phyloP scores from a whole-genome alignment of 2,888 invertebrate species.

The Acleris holmiana region DNA sequence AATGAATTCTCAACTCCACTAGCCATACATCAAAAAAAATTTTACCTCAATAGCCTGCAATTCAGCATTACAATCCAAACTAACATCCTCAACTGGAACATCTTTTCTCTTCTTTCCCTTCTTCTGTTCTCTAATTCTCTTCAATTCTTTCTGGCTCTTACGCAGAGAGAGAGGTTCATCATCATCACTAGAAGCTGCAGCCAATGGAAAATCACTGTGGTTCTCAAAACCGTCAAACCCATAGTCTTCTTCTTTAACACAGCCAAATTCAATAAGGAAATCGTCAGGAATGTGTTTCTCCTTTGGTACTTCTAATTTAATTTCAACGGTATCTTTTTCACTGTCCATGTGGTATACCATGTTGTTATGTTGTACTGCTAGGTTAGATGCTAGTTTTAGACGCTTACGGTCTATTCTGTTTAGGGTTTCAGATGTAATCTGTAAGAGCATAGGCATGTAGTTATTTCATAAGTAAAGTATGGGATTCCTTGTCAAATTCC shows the following conservation, averaged over 20 bases:
- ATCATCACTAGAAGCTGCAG: conserved; percentile 56
- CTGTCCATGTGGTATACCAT: conserved; percentile 35
- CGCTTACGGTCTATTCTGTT: conserved; percentile 45
- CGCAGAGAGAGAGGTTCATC: conserved; percentile 66
- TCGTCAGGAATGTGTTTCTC: conserved; percentile 33
- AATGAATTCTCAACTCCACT: too few species aligned
- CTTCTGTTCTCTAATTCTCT: conserved; percentile 48
- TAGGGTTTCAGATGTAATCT: conserved; percentile 39
- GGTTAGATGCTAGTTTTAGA: conserved; percentile 50
- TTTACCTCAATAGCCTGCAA: conserved; percentile 37
- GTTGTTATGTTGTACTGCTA: conserved; percentile 40
- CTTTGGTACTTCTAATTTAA: conserved; percentile 52
- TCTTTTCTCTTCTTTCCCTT: conserved; percentile 45
- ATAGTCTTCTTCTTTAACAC: conserved; percentile 59
- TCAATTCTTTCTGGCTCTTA: conserved; percentile 55
- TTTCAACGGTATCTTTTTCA: conserved; percentile 37
- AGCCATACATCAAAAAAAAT: neutral
- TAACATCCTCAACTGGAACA: neutral
- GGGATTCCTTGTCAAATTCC: too few species aligned
- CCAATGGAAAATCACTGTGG: conserved; percentile 42
- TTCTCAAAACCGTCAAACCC: conserved; percentile 10
- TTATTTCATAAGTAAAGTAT: too few species aligned
- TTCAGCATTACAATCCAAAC: conserved; percentile 38
- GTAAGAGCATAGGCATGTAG: neutral
- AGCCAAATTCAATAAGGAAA: conserved; percentile 42